Evolutionary conservation across 1,140 invertebrate species (phyloP).

Genomic region (Tetranychus cinnabarinus): DNA sequence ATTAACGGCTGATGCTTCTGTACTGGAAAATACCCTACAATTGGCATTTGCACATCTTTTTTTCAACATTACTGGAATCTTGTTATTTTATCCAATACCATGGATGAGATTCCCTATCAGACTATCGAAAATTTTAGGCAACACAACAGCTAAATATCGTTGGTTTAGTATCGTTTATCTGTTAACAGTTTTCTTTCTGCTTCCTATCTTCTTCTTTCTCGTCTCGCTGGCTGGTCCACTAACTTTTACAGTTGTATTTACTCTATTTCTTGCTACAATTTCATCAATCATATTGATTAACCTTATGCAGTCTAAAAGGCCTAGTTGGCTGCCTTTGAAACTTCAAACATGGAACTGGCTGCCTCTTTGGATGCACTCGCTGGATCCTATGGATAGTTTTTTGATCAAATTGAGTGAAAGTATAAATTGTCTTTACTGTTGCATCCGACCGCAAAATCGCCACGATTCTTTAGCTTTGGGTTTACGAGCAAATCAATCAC

Average conservation of each 20-base stretch:
- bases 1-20: constrained; percentile 21
- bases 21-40: constrained; percentile 26
- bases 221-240: constrained; percentile 19
- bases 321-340: constrained; percentile 21
- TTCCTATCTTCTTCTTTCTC: constrained; percentile 26
- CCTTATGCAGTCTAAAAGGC: constrained; percentile 21
- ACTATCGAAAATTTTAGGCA: constrained; percentile 28
- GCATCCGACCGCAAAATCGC: background rate
- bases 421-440: constrained; percentile 4
- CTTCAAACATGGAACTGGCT: constrained; percentile 28
- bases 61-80: constrained; percentile 37
- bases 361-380: constrained; percentile 24
- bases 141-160: constrained; percentile 27
- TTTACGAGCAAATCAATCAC: background rate
- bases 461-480: background rate
- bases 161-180: constrained; percentile 35
- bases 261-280: constrained; percentile 19
- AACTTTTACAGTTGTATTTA: constrained; percentile 15
- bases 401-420: constrained; percentile 8
- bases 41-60: constrained; percentile 36
- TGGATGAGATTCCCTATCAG: constrained; percentile 29
- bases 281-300: constrained; percentile 18
- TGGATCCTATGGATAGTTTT: constrained; percentile 23
- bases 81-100: constrained; percentile 35
- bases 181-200: constrained; percentile 26